A percentile compares a stretch with the other conserved stretches of the same genome.
phyloP scores from a whole-genome alignment of 2,113 vertebrate genomes.

The Chrysemys picta region DNA sequence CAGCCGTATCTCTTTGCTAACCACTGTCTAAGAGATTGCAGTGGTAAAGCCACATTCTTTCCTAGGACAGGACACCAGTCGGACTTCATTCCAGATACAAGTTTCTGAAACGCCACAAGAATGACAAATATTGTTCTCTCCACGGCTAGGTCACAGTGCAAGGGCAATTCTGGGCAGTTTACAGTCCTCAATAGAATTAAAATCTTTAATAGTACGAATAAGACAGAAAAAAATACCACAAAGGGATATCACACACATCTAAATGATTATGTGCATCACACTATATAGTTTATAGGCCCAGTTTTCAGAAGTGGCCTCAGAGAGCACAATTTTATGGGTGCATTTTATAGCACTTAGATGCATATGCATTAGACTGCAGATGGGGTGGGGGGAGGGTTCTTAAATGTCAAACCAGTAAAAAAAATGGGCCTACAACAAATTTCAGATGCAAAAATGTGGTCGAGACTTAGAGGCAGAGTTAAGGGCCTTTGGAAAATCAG shows the following conservation, averaged over 20 bases:
- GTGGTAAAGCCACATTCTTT: constrained; percentile 74
- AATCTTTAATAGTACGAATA: background rate
- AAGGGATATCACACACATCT: background rate
- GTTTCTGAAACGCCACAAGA: constrained; percentile 59
- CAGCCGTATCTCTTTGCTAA: background rate
- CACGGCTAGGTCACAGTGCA: constrained; percentile 49
- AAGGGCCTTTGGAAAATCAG: background rate
- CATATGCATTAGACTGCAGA: background rate
- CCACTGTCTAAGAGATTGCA: background rate
- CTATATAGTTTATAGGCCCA: background rate
- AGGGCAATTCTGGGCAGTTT: constrained; percentile 26
- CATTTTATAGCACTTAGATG: background rate
- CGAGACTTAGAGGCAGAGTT: background rate
- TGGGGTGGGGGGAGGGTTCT: too few relatives aligned
- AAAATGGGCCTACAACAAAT: background rate
- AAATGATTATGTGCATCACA: background rate
- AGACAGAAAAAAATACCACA: background rate
- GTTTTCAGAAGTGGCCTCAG: background rate
- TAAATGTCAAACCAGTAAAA: background rate
- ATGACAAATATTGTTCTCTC: constrained; percentile 48
- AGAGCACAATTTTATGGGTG: background rate
- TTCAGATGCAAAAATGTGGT: background rate
- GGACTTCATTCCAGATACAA: constrained; percentile 68
- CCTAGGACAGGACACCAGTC: constrained; percentile 66
- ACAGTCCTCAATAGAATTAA: constrained; percentile 37